A percentile compares a stretch with the other conserved stretches of the same genome.
These are phyloP conservation scores for Oikopleura vanhoeffeni DNA, from an alignment of 23 tunicate genomes.

Conservation along the genomic window DNA sequence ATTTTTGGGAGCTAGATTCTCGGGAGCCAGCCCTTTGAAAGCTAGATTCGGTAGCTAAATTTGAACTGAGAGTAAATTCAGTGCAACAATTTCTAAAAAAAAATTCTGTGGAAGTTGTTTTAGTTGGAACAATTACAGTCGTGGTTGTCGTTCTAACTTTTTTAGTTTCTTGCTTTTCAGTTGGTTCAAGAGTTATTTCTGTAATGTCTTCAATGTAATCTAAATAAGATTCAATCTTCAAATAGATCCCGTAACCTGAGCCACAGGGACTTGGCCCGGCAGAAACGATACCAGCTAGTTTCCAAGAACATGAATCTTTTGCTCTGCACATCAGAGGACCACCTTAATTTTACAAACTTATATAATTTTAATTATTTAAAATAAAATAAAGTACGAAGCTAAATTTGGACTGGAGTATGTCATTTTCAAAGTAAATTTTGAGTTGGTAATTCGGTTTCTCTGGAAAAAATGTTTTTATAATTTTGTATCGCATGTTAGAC, in stretches of 20 bases:
- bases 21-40: no score
- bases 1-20: no score
- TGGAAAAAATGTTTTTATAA: no score
- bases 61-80: no score
- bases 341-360: neutral
- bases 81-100: neutral
- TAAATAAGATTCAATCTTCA: neutral
- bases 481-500: no score
- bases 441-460: no score
- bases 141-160: neutral
- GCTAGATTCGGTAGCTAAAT: no score
- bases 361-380: no score
- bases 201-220: neutral
- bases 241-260: neutral
- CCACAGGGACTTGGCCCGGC: neutral
- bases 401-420: no score
- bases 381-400: no score
- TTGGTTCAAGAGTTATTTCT: no score
- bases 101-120: neutral
- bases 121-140: neutral
- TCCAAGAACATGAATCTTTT: neutral
- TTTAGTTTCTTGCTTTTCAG: no score
- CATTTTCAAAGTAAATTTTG: neutral
- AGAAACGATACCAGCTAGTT: neutral
- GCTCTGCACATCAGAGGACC: neutral